These are phyloP conservation scores for Dinomys branickii DNA, from an alignment of 2,113 vertebrate species.

Conservation along the genomic window DNA sequence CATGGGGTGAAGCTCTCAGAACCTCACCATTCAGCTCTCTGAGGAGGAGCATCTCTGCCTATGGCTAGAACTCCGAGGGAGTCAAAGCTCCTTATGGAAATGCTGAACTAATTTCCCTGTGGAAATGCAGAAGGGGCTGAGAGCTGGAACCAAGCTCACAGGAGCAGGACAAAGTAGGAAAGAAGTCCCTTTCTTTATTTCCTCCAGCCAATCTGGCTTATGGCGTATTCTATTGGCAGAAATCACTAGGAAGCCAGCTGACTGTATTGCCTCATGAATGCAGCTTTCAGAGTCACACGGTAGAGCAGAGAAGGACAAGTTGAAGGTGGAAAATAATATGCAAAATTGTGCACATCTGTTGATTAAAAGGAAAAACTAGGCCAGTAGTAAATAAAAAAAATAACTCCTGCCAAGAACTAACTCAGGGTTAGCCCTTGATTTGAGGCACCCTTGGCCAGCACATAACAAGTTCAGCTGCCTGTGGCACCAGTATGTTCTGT, in stretches of 20 bases:
- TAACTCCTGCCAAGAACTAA: not conserved
- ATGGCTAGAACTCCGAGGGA: not conserved
- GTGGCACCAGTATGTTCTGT: not conserved
- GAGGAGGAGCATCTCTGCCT: no score
- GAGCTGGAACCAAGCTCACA: not conserved
- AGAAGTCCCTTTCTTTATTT: not conserved
- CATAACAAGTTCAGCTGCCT: not conserved
- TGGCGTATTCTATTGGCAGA: not conserved
- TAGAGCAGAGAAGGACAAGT: not conserved
- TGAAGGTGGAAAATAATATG: not conserved
- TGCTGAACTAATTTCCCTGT: not conserved
- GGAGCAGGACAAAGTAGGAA: not conserved
- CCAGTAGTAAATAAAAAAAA: not conserved
- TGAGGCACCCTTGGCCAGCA: not conserved
- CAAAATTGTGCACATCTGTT: not conserved
- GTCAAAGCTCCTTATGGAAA: not conserved
- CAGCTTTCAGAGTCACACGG: not conserved
- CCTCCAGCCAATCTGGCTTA: not conserved
- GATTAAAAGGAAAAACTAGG: not conserved
- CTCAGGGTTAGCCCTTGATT: not conserved
- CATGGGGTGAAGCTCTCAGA: not conserved
- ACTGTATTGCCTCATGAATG: not conserved
- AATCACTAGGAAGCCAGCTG: not conserved
- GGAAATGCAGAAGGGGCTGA: not conserved
- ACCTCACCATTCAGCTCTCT: not conserved